These are phyloP conservation scores for Cerceris rybyensis DNA, from an alignment of 2,888 invertebrate genomes.

Conservation along the genomic window DNA sequence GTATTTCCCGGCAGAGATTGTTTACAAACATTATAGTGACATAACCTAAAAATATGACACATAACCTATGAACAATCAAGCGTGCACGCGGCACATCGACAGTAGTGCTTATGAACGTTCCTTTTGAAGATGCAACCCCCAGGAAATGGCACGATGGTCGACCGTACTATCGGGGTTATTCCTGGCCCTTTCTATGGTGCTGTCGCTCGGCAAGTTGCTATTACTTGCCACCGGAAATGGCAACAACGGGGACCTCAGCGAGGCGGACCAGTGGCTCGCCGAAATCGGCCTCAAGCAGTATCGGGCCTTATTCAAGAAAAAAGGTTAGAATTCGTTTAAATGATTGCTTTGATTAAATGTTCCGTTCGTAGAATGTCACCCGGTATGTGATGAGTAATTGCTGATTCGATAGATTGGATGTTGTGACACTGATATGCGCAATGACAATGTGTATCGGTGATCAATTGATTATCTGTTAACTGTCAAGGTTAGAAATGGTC, in stretches of 20 bases:
- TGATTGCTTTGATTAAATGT: neutral
- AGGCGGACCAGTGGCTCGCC: constrained; percentile 89
- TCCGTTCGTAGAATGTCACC: neutral
- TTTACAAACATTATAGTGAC: constrained; percentile 70
- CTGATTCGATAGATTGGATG: neutral
- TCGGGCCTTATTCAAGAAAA: constrained; percentile 87
- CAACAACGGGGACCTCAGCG: constrained; percentile 83
- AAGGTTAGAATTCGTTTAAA: constrained; percentile 84
- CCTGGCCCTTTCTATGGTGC: constrained; percentile 79
- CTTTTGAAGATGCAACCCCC: constrained; percentile 66
- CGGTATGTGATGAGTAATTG: neutral
- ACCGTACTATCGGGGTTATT: constrained; percentile 80
- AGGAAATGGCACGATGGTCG: constrained; percentile 81
- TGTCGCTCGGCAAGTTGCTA: constrained; percentile 78
- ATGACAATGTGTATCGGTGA: too few relatives aligned
- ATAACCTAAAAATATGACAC: constrained; percentile 62
- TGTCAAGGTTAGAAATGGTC: too few relatives aligned
- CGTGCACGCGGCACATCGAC: neutral
- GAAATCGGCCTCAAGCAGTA: constrained; percentile 88
- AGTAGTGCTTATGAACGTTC: constrained; percentile 11
- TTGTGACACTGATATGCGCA: too few relatives aligned
- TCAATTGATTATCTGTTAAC: too few relatives aligned
- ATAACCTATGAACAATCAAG: constrained; percentile 53
- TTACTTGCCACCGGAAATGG: constrained; percentile 78
- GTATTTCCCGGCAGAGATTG: constrained; percentile 48